Evolutionary conservation across 2,113 vertebrate species (phyloP).

Genomic region (Myxocyprinus asiaticus): DNA sequence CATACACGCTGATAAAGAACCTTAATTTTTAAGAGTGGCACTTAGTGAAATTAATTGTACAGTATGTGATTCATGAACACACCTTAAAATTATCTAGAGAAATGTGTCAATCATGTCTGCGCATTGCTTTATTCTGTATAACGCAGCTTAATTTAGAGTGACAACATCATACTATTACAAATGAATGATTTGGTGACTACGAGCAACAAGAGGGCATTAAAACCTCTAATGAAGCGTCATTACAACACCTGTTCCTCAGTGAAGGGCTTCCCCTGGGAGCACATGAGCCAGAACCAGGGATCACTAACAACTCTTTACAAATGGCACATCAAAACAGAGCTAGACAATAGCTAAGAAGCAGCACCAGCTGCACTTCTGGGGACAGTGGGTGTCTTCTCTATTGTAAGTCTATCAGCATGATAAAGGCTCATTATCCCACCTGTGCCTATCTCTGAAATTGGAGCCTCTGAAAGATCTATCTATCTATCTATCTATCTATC

Average conservation of each 20-base stretch:
- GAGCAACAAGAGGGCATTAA: not conserved
- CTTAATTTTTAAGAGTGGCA: no score
- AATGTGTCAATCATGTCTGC: no score
- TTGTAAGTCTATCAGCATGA: slow-evolving; percentile 53
- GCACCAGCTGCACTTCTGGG: slow-evolving; percentile 62
- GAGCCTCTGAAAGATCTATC: not conserved
- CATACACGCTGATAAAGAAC: no score
- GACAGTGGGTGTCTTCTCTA: slow-evolving; percentile 62
- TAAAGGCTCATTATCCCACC: slow-evolving; percentile 55
- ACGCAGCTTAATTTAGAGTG: no score
- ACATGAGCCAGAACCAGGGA: slow-evolving; percentile 51
- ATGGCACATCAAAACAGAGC: slow-evolving; percentile 58
- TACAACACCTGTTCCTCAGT: not conserved
- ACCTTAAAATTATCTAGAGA: no score
- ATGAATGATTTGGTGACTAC: not conserved
- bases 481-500: not conserved
- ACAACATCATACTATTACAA: no score
- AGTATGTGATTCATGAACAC: no score
- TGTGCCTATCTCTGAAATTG: not conserved
- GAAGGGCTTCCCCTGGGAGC: slow-evolving; percentile 17
- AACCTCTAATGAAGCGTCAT: not conserved
- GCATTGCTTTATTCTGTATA: no score
- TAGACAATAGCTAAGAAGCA: slow-evolving; percentile 44
- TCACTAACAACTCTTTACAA: slow-evolving; percentile 59
- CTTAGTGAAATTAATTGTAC: no score